Evolutionary conservation across 2,888 invertebrate genomes (phyloP), one percentile per base, ranked within the genome.

Genomic region (Thereva nobilitata): DNA sequence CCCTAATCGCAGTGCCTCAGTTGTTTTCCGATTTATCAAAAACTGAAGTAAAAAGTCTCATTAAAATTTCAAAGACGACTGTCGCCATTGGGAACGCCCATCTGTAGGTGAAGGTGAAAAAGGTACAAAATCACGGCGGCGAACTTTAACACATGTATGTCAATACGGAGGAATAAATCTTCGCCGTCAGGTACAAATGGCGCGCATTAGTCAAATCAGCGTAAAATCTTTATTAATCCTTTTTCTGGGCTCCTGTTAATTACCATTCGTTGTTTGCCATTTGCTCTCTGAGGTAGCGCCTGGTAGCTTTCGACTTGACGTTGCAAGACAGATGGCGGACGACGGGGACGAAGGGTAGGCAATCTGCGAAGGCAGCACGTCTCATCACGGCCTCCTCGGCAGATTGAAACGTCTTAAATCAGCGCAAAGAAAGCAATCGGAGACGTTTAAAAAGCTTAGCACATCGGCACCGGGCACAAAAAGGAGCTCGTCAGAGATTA

Each of bases 161-260:
- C 50, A 50, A 50, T 41, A 50, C 40, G 50, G 50, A 61, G 40
- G 50, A 61, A 61, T 61, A 34, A 50, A 35, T 23, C n/a, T 9
- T 12, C 6, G 23, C n/a, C 50, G 35, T 49, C 41, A 23, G n/a
- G 42, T 41, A 61, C 61, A 61, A 61, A 61, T 61, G 49, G 50
- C 50, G 50, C 23, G 61, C 12, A 64, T 64, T 53, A 64, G 53
- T 53, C 64, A 64, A 64, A 64, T 64, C 53, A 35, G 53, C 8
- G 12, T 49, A 53, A 53, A 64, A 12, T 44, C 53, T 44, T 10
- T 44, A 53, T 42, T 52, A 64, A 64, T 53, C 64, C 52, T 53
- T 53, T 63, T 64, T 64, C 53, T 42, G 61, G 61, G 49, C 38
- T 37, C 38, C 40, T 50, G 61, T 61, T 61, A 61, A 61, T 61